A percentile compares a stretch with the other conserved stretches of the same genome.
These are phyloP conservation scores for Darevskia mixta DNA, from an alignment of 2,797 vertebrate species.

Conservation along the genomic window DNA sequence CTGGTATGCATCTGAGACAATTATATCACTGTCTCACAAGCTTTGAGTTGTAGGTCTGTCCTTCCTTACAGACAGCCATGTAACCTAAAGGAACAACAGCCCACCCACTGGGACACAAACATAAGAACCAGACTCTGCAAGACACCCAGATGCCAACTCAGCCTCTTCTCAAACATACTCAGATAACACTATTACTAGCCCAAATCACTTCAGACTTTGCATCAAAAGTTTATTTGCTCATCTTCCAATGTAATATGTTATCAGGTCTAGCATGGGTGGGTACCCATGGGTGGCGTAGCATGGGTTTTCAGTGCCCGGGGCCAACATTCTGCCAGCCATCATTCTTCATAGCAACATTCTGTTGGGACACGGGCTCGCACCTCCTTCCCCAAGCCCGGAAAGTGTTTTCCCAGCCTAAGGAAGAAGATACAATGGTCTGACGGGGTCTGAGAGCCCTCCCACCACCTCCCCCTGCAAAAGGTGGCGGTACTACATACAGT, in stretches of 20 bases:
- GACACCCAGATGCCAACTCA: neutral
- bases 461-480: too few relatives aligned
- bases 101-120: neutral
- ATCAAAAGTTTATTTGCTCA: neutral
- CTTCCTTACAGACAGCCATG: neutral
- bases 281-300: too few relatives aligned
- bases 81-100: neutral
- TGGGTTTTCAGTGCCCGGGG: too few relatives aligned
- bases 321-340: too few relatives aligned
- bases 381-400: too few relatives aligned
- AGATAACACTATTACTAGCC: neutral
- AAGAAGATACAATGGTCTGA: too few relatives aligned
- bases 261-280: too few relatives aligned
- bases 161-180: neutral
- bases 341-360: too few relatives aligned
- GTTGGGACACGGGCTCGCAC: too few relatives aligned
- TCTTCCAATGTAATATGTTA: neutral
- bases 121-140: neutral
- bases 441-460: too few relatives aligned
- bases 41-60: neutral
- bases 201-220: neutral
- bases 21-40: neutral
- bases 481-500: too few relatives aligned
- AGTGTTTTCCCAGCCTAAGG: too few relatives aligned
- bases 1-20: neutral